Percentiles rank a stretch among this genome's conserved stretches.
These are phyloP conservation scores for Drosophila quinaria DNA, from an alignment of 2,888 invertebrate species.

Conservation along the genomic window DNA sequence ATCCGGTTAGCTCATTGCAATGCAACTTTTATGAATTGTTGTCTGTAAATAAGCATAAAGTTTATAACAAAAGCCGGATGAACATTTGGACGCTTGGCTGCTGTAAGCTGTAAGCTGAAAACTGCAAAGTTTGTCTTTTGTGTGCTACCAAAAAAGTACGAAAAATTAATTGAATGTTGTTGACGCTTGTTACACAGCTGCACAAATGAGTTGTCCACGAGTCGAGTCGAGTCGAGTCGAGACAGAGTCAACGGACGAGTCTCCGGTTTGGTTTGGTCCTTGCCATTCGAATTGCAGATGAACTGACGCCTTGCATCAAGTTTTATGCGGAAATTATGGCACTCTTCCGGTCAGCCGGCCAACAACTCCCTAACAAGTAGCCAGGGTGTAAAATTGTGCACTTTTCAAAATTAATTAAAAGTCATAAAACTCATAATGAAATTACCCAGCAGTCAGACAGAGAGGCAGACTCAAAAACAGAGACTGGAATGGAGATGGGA, in stretches of 20 bases:
- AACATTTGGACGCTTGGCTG: conserved; percentile 48
- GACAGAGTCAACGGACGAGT: neutral
- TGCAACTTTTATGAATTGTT: conserved; percentile 24
- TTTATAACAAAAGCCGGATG: conserved; percentile 52
- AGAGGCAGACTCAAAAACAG: conserved; percentile 6
- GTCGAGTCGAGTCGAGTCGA: neutral
- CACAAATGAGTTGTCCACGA: conserved; percentile 17
- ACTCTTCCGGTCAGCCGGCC: conserved; percentile 57
- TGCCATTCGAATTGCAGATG: conserved; percentile 70
- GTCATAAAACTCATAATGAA: conserved; percentile 79
- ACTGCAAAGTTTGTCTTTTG: conserved; percentile 40
- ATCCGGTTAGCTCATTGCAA: conserved; percentile 5
- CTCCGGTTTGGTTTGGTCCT: conserved; percentile 8
- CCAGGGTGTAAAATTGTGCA: conserved; percentile 70
- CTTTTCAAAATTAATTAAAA: conserved; percentile 77
- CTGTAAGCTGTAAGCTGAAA: conserved; percentile 32
- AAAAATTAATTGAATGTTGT: conserved; percentile 76
- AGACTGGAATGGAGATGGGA: neutral
- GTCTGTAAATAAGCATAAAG: conserved; percentile 58
- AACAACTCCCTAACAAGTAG: conserved; percentile 27
- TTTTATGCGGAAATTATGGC: conserved; percentile 75
- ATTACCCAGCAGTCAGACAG: conserved; percentile 53
- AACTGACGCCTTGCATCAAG: conserved; percentile 66
- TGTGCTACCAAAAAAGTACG: conserved; percentile 46
- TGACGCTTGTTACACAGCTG: conserved; percentile 56